phyloP scores from a whole-genome alignment of 2,797 vertebrate genomes.

The Aeoliscus strigatus region DNA sequence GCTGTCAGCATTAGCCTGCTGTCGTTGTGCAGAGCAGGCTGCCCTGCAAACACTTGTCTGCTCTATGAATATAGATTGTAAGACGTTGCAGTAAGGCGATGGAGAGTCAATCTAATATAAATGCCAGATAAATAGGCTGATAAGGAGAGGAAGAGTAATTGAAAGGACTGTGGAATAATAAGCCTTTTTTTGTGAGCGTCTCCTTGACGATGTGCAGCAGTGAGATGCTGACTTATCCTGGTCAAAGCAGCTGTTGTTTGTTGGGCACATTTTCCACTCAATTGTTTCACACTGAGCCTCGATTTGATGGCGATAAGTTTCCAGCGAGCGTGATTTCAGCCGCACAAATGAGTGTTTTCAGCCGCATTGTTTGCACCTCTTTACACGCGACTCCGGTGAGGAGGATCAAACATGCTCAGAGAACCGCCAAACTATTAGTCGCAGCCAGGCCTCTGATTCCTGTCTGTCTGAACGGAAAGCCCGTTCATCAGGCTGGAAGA shows the following conservation, averaged over 20 bases:
- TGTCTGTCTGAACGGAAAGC: too few relatives aligned
- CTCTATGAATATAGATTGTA: constrained; percentile 50
- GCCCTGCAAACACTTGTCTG: constrained; percentile 33
- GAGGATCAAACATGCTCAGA: too few relatives aligned
- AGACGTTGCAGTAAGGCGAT: constrained; percentile 54
- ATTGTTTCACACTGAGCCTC: constrained; percentile 23
- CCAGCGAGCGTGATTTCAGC: constrained; percentile 17
- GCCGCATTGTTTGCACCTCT: constrained; percentile 14
- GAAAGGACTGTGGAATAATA: constrained; percentile 40
- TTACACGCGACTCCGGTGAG: too few relatives aligned
- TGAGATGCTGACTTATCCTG: constrained; percentile 12
- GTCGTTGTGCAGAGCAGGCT: constrained; percentile 40
- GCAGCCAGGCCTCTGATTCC: too few relatives aligned
- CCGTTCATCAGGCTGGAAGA: too few relatives aligned
- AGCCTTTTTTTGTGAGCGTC: constrained; percentile 48
- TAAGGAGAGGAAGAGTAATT: constrained; percentile 46
- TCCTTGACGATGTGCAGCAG: constrained; percentile 11
- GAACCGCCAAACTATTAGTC: too few relatives aligned
- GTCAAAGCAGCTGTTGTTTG: constrained; percentile 4
- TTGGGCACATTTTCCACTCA: constrained; percentile 12
- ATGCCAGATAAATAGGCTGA: constrained; percentile 54
- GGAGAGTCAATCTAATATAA: constrained; percentile 57
- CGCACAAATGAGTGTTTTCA: constrained; percentile 20
- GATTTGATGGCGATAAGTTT: too few relatives aligned
- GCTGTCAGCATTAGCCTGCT: constrained; percentile 37